Percentiles rank a stretch among this genome's conserved stretches.
These are phyloP conservation scores for Tenrec ecaudatus DNA, from an alignment of 2,113 vertebrate species.

Conservation along the genomic window DNA sequence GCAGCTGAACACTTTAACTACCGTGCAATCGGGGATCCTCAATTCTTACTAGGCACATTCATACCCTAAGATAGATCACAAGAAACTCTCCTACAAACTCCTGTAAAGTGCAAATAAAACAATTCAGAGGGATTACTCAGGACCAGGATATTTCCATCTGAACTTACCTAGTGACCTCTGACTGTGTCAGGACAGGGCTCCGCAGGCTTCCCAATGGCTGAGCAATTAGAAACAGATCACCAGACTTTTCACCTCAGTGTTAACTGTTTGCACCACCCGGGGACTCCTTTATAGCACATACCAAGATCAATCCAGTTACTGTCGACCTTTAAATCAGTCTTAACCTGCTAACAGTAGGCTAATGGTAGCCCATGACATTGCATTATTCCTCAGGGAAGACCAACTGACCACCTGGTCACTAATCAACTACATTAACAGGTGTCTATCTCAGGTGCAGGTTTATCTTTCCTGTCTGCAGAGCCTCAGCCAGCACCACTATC, in stretches of 20 bases:
- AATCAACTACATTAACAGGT: background rate
- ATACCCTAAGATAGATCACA: background rate
- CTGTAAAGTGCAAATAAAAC: background rate
- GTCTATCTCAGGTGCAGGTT: background rate
- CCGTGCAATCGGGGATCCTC: too few species aligned
- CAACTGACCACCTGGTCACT: background rate
- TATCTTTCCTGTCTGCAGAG: background rate
- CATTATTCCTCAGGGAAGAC: background rate
- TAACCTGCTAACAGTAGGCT: background rate
- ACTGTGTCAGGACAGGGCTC: background rate
- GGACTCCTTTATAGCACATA: too few species aligned
- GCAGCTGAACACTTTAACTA: too few species aligned
- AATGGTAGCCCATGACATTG: background rate
- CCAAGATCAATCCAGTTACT: background rate
- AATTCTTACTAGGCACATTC: background rate
- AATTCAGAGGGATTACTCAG: background rate
- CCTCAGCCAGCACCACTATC: background rate
- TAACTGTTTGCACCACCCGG: too few species aligned
- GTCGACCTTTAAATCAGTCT: background rate
- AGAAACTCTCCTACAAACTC: background rate
- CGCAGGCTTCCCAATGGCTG: background rate
- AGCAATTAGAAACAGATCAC: too few species aligned
- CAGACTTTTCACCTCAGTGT: too few species aligned
- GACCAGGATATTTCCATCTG: background rate
- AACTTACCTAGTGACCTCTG: conserved; percentile 10